Conservation (phyloP, 2,888 invertebrate species). For the Stenurella melanura region DNA sequence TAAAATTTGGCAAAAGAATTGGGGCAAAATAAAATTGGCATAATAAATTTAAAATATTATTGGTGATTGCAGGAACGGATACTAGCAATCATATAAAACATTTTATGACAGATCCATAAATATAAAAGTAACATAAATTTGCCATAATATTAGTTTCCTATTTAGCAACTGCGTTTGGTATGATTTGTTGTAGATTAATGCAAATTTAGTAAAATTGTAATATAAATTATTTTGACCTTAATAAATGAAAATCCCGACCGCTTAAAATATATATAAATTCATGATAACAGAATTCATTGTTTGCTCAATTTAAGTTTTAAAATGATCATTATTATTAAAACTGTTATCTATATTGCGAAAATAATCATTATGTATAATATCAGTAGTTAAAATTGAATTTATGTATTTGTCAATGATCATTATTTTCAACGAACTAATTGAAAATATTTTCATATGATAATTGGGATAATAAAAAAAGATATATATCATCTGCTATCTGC, state of each 20-base stretch:
- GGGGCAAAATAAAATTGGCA: not conserved
- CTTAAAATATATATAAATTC: slow-evolving; percentile 37
- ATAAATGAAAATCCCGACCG: slow-evolving; percentile 35
- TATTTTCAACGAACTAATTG: slow-evolving; percentile 44
- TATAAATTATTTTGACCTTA: slow-evolving; percentile 52
- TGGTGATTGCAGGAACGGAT: not conserved
- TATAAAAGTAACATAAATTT: slow-evolving; percentile 40
- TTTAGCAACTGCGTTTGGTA: slow-evolving; percentile 45
- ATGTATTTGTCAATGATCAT: slow-evolving; percentile 45
- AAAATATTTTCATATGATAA: slow-evolving; percentile 51
- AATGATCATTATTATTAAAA: slow-evolving; percentile 27
- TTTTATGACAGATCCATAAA: slow-evolving; percentile 28
- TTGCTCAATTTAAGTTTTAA: slow-evolving; percentile 38
- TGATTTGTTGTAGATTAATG: slow-evolving; percentile 56
- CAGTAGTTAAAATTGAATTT: slow-evolving; percentile 46
- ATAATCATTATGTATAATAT: slow-evolving; percentile 31
- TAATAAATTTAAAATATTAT: slow-evolving; percentile 1
- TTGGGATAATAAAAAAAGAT: slow-evolving; percentile 38
- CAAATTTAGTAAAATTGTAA: slow-evolving; percentile 54
- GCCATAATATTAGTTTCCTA: slow-evolving; percentile 37
- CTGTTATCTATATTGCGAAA: slow-evolving; percentile 28
- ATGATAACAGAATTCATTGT: slow-evolving; percentile 34
- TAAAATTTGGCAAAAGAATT: slow-evolving; percentile 5
- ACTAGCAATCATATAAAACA: slow-evolving; percentile 16
- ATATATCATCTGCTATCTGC: slow-evolving; percentile 19